Conservation (phyloP, 2,888 invertebrate genomes). For the Nephrotoma guestfalica region DNA sequence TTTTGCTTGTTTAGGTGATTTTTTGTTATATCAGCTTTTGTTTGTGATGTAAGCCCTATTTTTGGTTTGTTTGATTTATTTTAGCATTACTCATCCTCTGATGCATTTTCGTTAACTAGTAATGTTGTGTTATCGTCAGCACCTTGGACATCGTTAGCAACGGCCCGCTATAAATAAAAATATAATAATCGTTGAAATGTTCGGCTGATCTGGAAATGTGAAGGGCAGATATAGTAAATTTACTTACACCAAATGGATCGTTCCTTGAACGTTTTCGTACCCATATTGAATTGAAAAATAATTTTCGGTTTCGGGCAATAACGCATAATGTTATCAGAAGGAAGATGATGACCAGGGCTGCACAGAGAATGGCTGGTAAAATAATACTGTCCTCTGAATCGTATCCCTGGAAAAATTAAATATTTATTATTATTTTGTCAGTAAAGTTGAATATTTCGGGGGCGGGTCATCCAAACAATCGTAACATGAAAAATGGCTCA, state of each 20-base stretch:
- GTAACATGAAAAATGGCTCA: no score
- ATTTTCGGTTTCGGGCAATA: conserved; percentile 34
- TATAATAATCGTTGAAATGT: neutral
- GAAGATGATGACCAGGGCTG: conserved; percentile 38
- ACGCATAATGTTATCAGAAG: conserved; percentile 36
- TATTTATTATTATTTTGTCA: no score
- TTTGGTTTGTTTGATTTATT: neutral
- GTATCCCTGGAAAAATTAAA: conserved; percentile 35
- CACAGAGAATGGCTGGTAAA: conserved; percentile 35
- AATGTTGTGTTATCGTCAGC: conserved; percentile 28
- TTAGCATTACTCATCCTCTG: conserved; percentile 15
- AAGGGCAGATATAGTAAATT: neutral
- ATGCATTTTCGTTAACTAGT: conserved; percentile 25
- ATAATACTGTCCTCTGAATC: conserved; percentile 43
- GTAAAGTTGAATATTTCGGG: no score
- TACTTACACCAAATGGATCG: neutral
- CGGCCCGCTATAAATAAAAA: neutral
- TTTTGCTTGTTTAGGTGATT: neutral
- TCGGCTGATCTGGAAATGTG: neutral
- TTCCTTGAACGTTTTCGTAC: conserved; percentile 23
- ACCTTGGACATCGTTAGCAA: conserved; percentile 15
- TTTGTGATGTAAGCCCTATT: neutral
- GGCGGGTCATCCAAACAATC: no score
- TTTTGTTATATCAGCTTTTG: neutral
- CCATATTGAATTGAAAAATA: conserved; percentile 26